phyloP scores from a whole-genome alignment of 2,113 vertebrate genomes.

The Erythrocercus mccallii region DNA sequence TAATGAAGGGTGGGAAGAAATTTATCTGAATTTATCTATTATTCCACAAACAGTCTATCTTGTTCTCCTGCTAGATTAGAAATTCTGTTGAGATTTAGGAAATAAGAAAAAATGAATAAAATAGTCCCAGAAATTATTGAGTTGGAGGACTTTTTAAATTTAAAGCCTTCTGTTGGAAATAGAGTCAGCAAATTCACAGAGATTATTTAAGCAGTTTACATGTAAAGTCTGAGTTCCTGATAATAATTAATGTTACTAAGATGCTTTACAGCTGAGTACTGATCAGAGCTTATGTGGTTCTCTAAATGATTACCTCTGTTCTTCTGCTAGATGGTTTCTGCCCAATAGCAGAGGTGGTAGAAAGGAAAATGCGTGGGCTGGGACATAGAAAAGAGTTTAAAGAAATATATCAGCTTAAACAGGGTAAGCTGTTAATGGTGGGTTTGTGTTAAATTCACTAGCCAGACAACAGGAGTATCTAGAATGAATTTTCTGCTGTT shows the following conservation, averaged over 20 bases:
- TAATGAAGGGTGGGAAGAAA: not conserved
- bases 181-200: not conserved
- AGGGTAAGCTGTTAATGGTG: not conserved
- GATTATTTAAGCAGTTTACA: not conserved
- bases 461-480: not conserved
- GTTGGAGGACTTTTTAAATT: not conserved
- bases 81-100: not conserved
- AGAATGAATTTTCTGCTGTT: not conserved
- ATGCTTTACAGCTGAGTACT: not conserved
- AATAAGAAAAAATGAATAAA: not conserved
- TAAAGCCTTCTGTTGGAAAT: not conserved
- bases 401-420: not conserved
- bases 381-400: not conserved
- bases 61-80: not conserved
- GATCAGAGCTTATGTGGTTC: not conserved
- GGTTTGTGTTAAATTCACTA: not conserved
- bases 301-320: not conserved
- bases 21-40: not conserved
- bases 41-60: not conserved
- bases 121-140: not conserved
- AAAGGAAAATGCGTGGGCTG: not conserved
- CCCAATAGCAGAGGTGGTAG: not conserved
- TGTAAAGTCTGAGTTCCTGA: not conserved
- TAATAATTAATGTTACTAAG: not conserved
- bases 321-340: not conserved